Conservation (phyloP, 1,140 invertebrate genomes). For the Drosophila grimshawi region DNA sequence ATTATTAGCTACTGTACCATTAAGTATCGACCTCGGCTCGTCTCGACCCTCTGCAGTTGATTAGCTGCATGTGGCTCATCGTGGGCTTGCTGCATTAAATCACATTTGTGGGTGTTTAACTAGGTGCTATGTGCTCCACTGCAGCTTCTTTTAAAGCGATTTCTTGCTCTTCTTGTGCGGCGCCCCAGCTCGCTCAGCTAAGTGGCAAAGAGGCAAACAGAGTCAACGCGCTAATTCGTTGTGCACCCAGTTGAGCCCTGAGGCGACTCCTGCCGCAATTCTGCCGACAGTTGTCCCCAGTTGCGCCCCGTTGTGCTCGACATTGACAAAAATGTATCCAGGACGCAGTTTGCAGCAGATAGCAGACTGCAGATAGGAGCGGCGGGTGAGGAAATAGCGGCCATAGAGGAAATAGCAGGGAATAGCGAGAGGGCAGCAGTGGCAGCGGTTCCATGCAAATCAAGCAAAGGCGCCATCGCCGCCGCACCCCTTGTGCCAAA, state of each 20-base stretch:
- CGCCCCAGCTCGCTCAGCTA: not conserved
- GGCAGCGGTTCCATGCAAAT: constrained; percentile 30
- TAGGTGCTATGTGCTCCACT: not conserved
- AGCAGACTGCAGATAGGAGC: not conserved
- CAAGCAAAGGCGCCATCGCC: constrained; percentile 27
- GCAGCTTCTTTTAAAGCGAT: not conserved
- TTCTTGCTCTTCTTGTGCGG: not conserved
- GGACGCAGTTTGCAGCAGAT: not conserved
- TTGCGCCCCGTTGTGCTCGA: too few species aligned
- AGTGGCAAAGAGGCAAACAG: constrained; percentile 43
- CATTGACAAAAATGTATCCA: constrained; percentile 50
- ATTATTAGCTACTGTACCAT: too few species aligned
- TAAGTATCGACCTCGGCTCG: too few species aligned
- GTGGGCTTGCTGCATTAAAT: too few species aligned
- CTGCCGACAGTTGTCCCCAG: constrained; percentile 11
- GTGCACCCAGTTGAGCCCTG: constrained; percentile 59
- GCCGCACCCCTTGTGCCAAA: constrained; percentile 26
- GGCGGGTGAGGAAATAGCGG: not conserved
- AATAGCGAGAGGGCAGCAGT: not conserved
- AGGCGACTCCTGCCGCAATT: constrained; percentile 41
- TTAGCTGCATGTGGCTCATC: too few species aligned
- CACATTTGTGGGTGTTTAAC: too few species aligned
- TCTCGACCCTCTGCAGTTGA: too few species aligned
- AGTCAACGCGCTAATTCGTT: constrained; percentile 66
- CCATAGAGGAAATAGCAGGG: too few species aligned